A percentile compares a stretch with the other conserved stretches of the same genome.
Evolutionary conservation across 2,113 vertebrate genomes (phyloP).

Genomic region (Pipa parva): DNA sequence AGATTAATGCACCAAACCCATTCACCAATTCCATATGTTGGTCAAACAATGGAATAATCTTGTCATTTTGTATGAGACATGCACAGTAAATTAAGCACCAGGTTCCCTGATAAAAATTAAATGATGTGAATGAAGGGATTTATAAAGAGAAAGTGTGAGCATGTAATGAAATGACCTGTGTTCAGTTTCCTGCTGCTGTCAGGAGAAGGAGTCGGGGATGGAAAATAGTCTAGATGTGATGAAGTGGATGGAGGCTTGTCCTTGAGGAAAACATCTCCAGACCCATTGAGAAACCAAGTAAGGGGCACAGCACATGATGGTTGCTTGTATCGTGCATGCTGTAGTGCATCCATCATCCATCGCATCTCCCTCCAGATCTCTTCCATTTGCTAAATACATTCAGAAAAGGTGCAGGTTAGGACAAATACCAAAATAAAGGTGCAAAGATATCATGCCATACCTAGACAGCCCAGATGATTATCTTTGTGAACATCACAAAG

Average conservation of each 20-base stretch:
- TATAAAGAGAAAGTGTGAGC: conserved; percentile 44
- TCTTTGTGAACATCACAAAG: too few species aligned
- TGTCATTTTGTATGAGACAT: too few species aligned
- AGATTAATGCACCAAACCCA: too few species aligned
- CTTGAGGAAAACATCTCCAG: conserved; percentile 50
- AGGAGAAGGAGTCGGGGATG: conserved; percentile 74
- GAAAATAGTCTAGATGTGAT: conserved; percentile 73
- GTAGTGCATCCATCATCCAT: conserved; percentile 87
- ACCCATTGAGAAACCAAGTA: conserved; percentile 70
- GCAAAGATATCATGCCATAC: too few species aligned
- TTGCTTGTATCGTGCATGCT: conserved; percentile 86
- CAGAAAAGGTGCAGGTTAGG: not conserved
- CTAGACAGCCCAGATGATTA: too few species aligned
- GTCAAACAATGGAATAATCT: too few species aligned
- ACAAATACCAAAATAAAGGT: too few species aligned
- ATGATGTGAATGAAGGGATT: too few species aligned
- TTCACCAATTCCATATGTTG: too few species aligned
- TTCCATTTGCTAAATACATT: conserved; percentile 76
- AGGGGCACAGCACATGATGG: conserved; percentile 73
- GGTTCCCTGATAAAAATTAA: too few species aligned
- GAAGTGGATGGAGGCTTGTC: conserved; percentile 70
- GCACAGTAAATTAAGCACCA: too few species aligned
- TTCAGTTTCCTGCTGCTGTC: conserved; percentile 68
- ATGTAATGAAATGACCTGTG: too few species aligned
- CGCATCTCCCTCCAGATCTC: conserved; percentile 85